These are phyloP conservation scores for Pyrrhia umbra DNA, from an alignment of 2,888 invertebrate genomes.

Conservation along the genomic window DNA sequence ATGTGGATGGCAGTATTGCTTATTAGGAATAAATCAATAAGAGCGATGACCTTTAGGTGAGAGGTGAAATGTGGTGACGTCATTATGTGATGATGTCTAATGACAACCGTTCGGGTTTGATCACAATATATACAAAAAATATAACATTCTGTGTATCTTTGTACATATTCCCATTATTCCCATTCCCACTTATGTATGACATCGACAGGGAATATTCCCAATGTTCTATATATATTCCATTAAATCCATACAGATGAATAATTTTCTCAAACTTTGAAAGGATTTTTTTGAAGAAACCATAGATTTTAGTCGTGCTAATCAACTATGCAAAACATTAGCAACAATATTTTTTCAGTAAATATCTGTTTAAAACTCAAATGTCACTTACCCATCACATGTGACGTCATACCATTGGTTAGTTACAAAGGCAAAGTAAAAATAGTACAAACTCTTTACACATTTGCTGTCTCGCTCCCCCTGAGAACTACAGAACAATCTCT, in stretches of 20 bases:
- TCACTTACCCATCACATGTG: constrained; percentile 44
- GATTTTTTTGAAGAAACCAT: not conserved
- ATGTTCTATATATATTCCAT: too few relatives aligned
- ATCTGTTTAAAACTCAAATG: constrained; percentile 36
- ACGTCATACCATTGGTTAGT: constrained; percentile 43
- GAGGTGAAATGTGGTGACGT: constrained; percentile 27
- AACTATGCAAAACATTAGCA: constrained; percentile 8
- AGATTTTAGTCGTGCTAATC: not conserved
- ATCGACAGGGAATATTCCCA: not conserved
- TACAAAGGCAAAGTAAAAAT: constrained; percentile 57
- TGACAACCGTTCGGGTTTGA: not conserved
- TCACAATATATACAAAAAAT: not conserved
- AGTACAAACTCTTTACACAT: constrained; percentile 47
- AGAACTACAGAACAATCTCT: constrained; percentile 59
- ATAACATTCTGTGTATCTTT: not conserved
- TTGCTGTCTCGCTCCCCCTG: constrained; percentile 52
- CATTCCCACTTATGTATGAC: not conserved
- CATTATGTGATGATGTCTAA: constrained; percentile 1
- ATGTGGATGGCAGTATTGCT: constrained; percentile 1
- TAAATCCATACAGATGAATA: too few relatives aligned
- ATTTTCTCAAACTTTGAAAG: too few relatives aligned
- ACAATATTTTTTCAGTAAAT: constrained; percentile 43
- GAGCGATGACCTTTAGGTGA: constrained; percentile 31
- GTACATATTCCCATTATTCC: not conserved
- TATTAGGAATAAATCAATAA: not conserved